phyloP scores from a whole-genome alignment of 2,797 vertebrate species.

The Esox masquinongy region DNA sequence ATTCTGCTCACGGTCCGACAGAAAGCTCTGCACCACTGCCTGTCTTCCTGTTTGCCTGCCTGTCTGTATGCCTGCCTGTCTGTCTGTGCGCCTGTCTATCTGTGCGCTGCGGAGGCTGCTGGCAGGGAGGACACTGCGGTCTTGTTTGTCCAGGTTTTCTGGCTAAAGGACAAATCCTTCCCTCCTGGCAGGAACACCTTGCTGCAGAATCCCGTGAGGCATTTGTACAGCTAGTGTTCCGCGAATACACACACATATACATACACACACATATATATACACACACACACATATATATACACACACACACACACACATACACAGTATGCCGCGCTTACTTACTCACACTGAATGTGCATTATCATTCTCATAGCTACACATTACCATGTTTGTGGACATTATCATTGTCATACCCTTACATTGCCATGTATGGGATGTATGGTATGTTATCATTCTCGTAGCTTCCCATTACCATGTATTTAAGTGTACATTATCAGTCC shows the following conservation, averaged over 20 bases:
- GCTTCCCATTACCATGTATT: too few species aligned
- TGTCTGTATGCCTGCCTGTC: not conserved
- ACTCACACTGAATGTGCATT: too few species aligned
- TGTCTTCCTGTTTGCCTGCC: not conserved
- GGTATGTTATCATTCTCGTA: too few species aligned
- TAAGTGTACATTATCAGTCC: too few species aligned
- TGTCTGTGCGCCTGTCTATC: slow-evolving; percentile 3
- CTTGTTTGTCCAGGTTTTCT: slow-evolving; percentile 35
- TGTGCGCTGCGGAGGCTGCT: slow-evolving; percentile 30
- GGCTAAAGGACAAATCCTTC: slow-evolving; percentile 22
- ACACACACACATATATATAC: not conserved
- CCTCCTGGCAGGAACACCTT: slow-evolving; percentile 30
- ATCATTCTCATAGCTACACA: too few species aligned
- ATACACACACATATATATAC: not conserved
- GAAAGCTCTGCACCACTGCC: slow-evolving; percentile 4
- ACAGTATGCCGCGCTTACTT: not conserved
- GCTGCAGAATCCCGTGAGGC: not conserved
- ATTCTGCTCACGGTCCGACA: slow-evolving; percentile 20
- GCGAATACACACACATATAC: not conserved
- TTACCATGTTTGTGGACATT: too few species aligned
- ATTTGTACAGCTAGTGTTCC: not conserved
- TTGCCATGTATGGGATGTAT: too few species aligned
- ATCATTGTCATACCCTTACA: too few species aligned
- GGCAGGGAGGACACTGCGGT: slow-evolving; percentile 49
- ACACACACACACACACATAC: not conserved